Evolutionary conservation across 1,140 invertebrate genomes (phyloP).

Genomic region (Lepidostoma basale): DNA sequence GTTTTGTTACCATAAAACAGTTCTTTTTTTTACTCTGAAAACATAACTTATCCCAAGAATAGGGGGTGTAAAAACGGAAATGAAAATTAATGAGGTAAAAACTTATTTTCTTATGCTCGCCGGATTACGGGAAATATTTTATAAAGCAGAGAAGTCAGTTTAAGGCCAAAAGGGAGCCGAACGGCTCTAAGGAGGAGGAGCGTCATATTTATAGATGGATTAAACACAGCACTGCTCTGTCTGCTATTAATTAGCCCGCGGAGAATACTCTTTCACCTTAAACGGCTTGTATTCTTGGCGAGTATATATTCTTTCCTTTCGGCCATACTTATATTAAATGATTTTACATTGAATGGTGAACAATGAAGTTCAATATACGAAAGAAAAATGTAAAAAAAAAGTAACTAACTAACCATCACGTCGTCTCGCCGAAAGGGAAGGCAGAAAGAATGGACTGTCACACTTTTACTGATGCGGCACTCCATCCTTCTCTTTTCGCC

Average conservation of each 20-base stretch:
- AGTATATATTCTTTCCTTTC: too few relatives aligned
- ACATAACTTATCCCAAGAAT: slow-evolving; percentile 36
- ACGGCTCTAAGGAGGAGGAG: slow-evolving; percentile 28
- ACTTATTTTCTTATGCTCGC: slow-evolving; percentile 42
- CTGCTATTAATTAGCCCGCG: slow-evolving; percentile 36
- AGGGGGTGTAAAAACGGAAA: slow-evolving; percentile 43
- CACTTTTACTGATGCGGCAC: too few relatives aligned
- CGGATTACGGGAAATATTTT: slow-evolving; percentile 45
- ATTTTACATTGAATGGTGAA: too few relatives aligned
- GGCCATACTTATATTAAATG: too few relatives aligned
- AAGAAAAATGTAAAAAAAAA: too few relatives aligned
- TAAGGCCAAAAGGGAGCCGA: slow-evolving; percentile 41
- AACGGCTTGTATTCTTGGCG: background rate
- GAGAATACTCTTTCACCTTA: slow-evolving; percentile 1
- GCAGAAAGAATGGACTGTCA: too few relatives aligned
- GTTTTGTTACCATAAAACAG: background rate
- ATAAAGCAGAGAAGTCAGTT: slow-evolving; percentile 40
- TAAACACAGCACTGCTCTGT: slow-evolving; percentile 27
- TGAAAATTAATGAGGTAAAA: slow-evolving; percentile 47
- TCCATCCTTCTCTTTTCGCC: too few relatives aligned
- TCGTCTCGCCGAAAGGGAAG: too few relatives aligned
- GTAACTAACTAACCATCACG: too few relatives aligned
- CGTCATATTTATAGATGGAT: slow-evolving; percentile 47
- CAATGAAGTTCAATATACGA: too few relatives aligned
- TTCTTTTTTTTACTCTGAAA: slow-evolving; percentile 30